Evolutionary conservation across 2,113 vertebrate genomes (phyloP).

Genomic region (human): DNA sequence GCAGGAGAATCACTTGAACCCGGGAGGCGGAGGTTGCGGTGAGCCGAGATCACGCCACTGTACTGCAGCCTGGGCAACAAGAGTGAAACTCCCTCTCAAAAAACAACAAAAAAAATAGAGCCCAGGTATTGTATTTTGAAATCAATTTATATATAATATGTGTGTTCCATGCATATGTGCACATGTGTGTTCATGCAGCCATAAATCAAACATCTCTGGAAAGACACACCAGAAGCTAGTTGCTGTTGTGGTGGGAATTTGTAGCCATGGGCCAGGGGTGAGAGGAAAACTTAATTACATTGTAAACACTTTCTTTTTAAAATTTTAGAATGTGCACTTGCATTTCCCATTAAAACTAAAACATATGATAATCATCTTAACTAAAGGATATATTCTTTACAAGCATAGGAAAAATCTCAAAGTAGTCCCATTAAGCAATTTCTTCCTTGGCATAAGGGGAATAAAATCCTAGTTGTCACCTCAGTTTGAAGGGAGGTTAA

Average conservation of each 20-base stretch:
- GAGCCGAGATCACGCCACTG: too few relatives aligned
- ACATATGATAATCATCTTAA: neutral
- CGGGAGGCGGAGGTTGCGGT: too few relatives aligned
- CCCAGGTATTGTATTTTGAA: neutral
- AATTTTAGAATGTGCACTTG: neutral
- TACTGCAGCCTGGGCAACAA: too few relatives aligned
- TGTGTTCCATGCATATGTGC: neutral
- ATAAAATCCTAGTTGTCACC: neutral
- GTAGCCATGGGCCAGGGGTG: neutral
- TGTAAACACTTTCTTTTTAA: neutral
- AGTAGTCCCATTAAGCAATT: neutral
- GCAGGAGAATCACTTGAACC: too few relatives aligned
- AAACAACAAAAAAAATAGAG: neutral
- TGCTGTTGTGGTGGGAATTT: neutral
- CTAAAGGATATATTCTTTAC: neutral
- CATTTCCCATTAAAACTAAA: neutral
- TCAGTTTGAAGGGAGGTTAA: neutral
- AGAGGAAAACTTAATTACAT: neutral
- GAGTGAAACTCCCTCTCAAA: too few relatives aligned
- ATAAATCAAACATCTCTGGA: neutral
- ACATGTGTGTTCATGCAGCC: neutral
- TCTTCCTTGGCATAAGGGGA: neutral
- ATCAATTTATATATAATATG: neutral
- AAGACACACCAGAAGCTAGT: neutral
- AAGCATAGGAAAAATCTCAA: neutral